Conservation (phyloP, 2,797 vertebrate genomes). For the Erpetoichthys calabaricus region DNA sequence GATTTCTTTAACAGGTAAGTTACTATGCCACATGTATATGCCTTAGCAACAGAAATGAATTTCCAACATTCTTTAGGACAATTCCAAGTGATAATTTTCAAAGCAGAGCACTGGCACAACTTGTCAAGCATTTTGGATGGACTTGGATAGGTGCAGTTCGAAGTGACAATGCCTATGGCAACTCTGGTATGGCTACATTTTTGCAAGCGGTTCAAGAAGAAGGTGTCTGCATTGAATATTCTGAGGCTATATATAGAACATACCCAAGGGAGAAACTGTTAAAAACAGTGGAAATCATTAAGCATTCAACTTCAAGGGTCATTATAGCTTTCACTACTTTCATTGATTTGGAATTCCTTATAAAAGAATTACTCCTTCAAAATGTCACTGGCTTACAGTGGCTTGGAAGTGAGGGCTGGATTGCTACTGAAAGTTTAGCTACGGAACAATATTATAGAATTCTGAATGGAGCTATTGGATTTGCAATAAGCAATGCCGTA, state of each 20-base stretch:
- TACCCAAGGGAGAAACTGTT: slow-evolving; percentile 28
- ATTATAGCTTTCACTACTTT: slow-evolving; percentile 50
- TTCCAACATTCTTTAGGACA: slow-evolving; percentile 34
- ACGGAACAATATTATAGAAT: slow-evolving; percentile 29
- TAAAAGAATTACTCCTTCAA: slow-evolving; percentile 44
- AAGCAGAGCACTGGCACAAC: slow-evolving; percentile 33
- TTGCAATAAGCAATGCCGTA: slow-evolving; percentile 40
- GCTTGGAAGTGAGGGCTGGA: slow-evolving; percentile 60
- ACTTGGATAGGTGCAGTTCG: slow-evolving; percentile 34
- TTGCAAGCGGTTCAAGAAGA: slow-evolving; percentile 25
- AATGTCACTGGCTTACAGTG: slow-evolving; percentile 51
- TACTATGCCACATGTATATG: slow-evolving; percentile 37
- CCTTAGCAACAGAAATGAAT: slow-evolving; percentile 31
- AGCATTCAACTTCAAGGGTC: slow-evolving; percentile 37
- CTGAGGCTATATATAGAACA: slow-evolving; percentile 28
- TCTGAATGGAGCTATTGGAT: slow-evolving; percentile 46
- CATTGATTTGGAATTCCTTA: slow-evolving; percentile 41
- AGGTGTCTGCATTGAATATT: slow-evolving; percentile 34
- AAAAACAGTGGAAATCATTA: slow-evolving; percentile 39
- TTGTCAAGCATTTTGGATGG: slow-evolving; percentile 35
- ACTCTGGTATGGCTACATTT: slow-evolving; percentile 32
- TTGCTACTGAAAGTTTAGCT: slow-evolving; percentile 39
- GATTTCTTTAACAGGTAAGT: slow-evolving; percentile 25
- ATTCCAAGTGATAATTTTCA: slow-evolving; percentile 37
- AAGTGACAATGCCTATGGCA: slow-evolving; percentile 37